These are phyloP conservation scores for Tetramorium bicarinatum DNA, from an alignment of 2,888 invertebrate species.

Conservation along the genomic window DNA sequence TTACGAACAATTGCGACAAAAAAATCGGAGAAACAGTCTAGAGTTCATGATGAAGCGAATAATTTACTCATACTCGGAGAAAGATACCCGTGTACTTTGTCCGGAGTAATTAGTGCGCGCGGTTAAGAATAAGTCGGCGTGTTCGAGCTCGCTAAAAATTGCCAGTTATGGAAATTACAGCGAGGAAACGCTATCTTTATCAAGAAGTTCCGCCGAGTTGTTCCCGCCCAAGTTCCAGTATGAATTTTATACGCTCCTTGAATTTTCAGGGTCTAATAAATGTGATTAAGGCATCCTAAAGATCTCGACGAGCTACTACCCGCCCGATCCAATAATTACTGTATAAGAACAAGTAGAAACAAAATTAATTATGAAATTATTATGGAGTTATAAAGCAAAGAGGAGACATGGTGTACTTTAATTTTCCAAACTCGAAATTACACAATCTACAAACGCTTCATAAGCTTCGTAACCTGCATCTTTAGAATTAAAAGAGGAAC, in stretches of 20 bases:
- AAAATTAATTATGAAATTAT: constrained; percentile 57
- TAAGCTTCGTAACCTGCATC: constrained; percentile 28
- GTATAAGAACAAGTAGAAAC: constrained; percentile 46
- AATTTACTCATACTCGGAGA: constrained; percentile 15
- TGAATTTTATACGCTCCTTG: constrained; percentile 56
- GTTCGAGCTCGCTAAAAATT: constrained; percentile 40
- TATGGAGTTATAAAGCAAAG: constrained; percentile 43
- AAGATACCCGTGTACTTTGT: constrained; percentile 8
- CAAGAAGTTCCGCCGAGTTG: constrained; percentile 49
- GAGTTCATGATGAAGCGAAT: background rate
- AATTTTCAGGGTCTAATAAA: constrained; percentile 54
- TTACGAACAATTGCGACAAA: constrained; percentile 1
- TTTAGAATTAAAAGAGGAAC: constrained; percentile 31
- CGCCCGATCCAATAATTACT: constrained; percentile 51
- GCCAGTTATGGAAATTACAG: constrained; percentile 49
- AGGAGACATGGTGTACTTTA: constrained; percentile 50
- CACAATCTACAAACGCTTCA: constrained; percentile 21
- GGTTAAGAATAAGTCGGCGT: constrained; percentile 39
- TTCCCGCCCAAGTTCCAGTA: constrained; percentile 45
- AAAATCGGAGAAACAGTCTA: background rate
- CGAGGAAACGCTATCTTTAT: constrained; percentile 47
- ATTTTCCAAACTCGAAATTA: constrained; percentile 46
- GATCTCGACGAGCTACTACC: constrained; percentile 44
- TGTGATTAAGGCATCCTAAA: constrained; percentile 53
- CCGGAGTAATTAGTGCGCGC: constrained; percentile 30